Percentiles rank a stretch among this genome's conserved stretches.
These are phyloP conservation scores for Cydia splendana DNA, from an alignment of 1,140 invertebrate species.

Conservation along the genomic window DNA sequence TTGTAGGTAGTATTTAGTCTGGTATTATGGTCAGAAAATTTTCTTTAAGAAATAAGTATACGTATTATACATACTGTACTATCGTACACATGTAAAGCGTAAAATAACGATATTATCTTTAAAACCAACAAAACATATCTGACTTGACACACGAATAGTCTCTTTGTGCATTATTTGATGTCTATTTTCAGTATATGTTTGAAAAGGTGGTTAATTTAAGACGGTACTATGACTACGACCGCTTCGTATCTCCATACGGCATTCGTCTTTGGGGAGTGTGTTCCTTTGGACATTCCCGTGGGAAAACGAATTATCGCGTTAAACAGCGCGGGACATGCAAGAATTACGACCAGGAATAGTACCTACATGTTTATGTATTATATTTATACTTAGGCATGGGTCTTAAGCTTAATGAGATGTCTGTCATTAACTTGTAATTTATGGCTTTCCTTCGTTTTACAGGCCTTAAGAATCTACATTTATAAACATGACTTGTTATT, in stretches of 20 bases:
- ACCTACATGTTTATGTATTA: not conserved
- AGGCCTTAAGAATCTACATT: too few species aligned
- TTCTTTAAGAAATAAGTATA: too few species aligned
- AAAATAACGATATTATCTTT: not conserved
- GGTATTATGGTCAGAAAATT: too few species aligned
- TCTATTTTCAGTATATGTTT: not conserved
- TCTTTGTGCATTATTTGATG: not conserved
- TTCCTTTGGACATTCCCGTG: not conserved
- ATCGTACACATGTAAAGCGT: not conserved
- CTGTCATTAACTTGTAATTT: not conserved
- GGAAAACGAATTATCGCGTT: not conserved
- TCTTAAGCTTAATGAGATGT: not conserved
- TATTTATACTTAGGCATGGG: not conserved
- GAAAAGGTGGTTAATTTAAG: not conserved
- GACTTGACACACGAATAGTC: not conserved
- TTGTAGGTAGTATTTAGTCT: too few species aligned
- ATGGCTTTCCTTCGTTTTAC: not conserved
- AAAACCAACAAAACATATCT: not conserved
- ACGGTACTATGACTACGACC: not conserved
- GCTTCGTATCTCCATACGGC: not conserved
- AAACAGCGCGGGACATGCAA: not conserved
- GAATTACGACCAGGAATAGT: not conserved
- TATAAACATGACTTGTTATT: too few species aligned
- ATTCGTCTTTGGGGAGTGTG: conserved; percentile 1
- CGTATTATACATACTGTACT: not conserved